A percentile compares a stretch with the other conserved stretches of the same genome.
Conservation (phyloP, 92 coral and sea anemone genomes). For the Siderastrea radians region DNA sequence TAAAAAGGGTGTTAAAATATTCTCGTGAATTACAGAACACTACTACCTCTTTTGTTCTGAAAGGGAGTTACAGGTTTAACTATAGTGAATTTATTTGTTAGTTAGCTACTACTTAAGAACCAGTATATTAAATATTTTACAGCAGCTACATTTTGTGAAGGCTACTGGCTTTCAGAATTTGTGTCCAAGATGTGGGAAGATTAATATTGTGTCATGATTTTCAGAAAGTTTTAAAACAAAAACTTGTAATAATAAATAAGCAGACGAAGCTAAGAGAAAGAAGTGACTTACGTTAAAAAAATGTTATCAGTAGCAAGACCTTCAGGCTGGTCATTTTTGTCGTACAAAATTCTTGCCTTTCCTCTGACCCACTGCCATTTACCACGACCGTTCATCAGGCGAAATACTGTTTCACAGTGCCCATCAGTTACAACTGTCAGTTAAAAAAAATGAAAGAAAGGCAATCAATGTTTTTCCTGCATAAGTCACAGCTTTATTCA, state of each 20-base stretch:
- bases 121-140: too few relatives aligned
- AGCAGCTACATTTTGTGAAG: too few relatives aligned
- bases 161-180: too few relatives aligned
- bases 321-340: conserved; percentile 63
- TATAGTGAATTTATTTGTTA: too few relatives aligned
- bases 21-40: too few relatives aligned
- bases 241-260: not conserved
- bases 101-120: too few relatives aligned
- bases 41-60: too few relatives aligned
- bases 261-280: not conserved
- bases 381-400: conserved; percentile 74
- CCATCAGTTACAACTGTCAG: conserved; percentile 51
- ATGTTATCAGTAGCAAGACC: conserved; percentile 58
- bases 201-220: too few relatives aligned
- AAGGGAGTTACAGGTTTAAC: too few relatives aligned
- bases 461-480: not conserved
- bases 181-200: too few relatives aligned
- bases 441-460: not conserved
- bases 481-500: too few relatives aligned
- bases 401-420: conserved; percentile 61
- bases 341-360: conserved; percentile 65
- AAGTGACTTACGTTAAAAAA: conserved; percentile 59
- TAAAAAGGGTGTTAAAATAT: too few relatives aligned
- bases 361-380: conserved; percentile 89
- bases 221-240: not conserved